Evolutionary conservation across 1,140 invertebrate genomes (phyloP), one percentile per base, ranked within the genome.

Genomic region (Ceratitis capitata): DNA sequence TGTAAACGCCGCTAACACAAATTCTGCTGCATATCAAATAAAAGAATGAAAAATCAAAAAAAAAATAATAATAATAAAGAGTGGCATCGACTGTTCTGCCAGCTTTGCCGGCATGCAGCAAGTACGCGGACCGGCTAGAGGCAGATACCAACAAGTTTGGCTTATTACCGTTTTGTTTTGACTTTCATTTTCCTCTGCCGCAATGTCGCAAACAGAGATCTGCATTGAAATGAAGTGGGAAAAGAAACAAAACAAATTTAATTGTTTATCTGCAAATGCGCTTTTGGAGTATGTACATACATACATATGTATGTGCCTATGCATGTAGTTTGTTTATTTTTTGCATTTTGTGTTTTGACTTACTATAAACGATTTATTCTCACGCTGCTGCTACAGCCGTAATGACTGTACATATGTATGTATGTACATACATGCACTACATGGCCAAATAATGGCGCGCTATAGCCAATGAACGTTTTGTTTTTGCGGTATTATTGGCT

Each of bases 161-260:
- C 69, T 78, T 78, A 78, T 78, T 78, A 74, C 69, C 19, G 69
- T 78, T 78, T 78, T 78, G 69, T 78, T 78, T 78, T 78, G 69
- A 78, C 45, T 78, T 78, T 35, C 69, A 78, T 78, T 78, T 78
- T 78, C 69, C 69, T 45, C 69, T 47, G 16, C 69, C 23, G 4
- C 51, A 19, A 47, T 47, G 45, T 14, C 45, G 14, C 7, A 47
- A 47, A 56, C 51, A 56, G n/a, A 56, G 51, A 56, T 56, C 12
- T 19, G 4, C 14, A 19, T 5, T 56, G 51, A 19, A 56, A 56
- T 19, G n/a, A 56, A n/a, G n/a, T 5, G 4, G 12, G 35, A 42
- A n/a, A 69, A 69, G 64, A 39, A 69, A 78, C 35, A 78, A 42
- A 45, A 78, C 39, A 47, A 78, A 78, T 78, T 78, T 78, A 47